Evolutionary conservation across 2,888 invertebrate genomes (phyloP).

Genomic region (Sthenelais limicola): DNA sequence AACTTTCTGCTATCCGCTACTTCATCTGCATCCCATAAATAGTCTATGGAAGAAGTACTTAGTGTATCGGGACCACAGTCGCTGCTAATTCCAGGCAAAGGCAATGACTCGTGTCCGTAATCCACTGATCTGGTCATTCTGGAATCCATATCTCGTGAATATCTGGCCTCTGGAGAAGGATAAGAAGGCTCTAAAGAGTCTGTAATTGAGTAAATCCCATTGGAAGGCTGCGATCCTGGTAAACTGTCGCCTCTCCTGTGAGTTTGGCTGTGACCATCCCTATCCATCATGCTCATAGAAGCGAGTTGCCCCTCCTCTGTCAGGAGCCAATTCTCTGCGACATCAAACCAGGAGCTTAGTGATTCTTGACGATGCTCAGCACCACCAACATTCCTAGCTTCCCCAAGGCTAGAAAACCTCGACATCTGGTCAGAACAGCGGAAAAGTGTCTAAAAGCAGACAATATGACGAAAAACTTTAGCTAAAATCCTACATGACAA

Average conservation of each 20-base stretch:
- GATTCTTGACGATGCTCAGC: conserved; percentile 16
- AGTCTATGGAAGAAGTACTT: conserved; percentile 19
- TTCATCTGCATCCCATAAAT: conserved; percentile 22
- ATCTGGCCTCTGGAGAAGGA: neutral
- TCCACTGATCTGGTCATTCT: conserved; percentile 34
- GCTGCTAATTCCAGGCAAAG: neutral
- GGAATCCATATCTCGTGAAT: neutral
- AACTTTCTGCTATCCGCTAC: conserved; percentile 16
- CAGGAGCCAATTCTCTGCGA: conserved; percentile 24
- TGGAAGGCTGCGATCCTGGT: neutral
- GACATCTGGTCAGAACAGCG: too few species aligned
- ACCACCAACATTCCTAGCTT: too few species aligned
- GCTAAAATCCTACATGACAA: too few species aligned
- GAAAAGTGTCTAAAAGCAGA: too few species aligned
- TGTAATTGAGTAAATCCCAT: too few species aligned
- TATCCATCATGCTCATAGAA: neutral
- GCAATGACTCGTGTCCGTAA: conserved; percentile 4
- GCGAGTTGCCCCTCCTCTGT: conserved; percentile 26
- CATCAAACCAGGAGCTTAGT: conserved; percentile 19
- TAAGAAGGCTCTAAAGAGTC: neutral
- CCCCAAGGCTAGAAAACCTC: too few species aligned
- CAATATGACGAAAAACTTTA: too few species aligned
- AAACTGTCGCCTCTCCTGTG: neutral
- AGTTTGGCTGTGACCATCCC: neutral
- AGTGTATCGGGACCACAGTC: conserved; percentile 4